Evolutionary conservation across 2,113 vertebrate genomes (phyloP), one percentile per base, ranked within the genome.

Genomic region (Himantopus leucocephalus): DNA sequence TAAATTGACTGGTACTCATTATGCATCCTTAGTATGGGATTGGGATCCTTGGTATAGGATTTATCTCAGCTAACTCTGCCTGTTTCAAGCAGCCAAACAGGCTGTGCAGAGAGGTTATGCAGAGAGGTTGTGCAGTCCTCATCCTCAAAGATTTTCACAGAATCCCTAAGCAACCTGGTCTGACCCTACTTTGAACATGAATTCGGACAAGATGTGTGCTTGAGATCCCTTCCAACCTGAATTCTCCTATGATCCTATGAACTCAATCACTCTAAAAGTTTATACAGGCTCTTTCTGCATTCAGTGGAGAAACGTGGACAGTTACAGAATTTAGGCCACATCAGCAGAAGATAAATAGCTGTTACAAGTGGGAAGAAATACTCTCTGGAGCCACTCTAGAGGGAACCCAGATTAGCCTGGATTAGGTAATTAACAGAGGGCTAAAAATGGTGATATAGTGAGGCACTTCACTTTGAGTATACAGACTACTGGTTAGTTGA

Each of bases 401-500:
- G 10, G 55, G 22, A 91, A 32, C 3, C 6, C 30, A 53, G 16
- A 41, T 37, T 23, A 67, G 5, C 22, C 8, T 67, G 50, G 37
- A 11, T 78, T 64, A 59, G 6, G 10, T 67, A 14, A 71, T 45
- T 67, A 67, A 52, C 18, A 63, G 37, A 21, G 2, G 8, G 21
- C 7, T 73, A 34, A 35, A 76, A 83, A 47, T 2, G 4, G 5
- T 41, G 10, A 21, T 59, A 14, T 0, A 0, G 2, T 2, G 5
- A 70, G 45, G 16, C 10, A 45, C 23, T 81, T 89, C 6, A 4
- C 19, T n/a, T 59, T 67, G 52, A 30, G 26, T 74, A 8, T 7
- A 48, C 32, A 78, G 26, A 32, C 26, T 17, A 39, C 29, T 12
- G 6, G 3, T 37, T 74, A 59, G 10, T 17, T 81, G 66, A 82